phyloP scores from a whole-genome alignment of 2,797 vertebrate genomes.

The Brachyalestes nurse region DNA sequence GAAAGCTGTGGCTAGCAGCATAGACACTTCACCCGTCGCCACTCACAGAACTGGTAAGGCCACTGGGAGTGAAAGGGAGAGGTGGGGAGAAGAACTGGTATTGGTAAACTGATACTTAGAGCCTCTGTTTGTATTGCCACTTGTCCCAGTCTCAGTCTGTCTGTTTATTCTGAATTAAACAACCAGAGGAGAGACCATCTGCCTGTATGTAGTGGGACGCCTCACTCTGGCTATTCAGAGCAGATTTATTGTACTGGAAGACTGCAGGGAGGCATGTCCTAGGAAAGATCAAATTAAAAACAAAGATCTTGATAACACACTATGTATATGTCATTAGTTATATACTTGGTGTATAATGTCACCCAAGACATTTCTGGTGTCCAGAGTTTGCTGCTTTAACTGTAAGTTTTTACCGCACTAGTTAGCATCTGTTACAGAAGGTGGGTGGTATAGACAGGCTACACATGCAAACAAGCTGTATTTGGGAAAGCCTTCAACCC shows the following conservation, averaged over 20 bases:
- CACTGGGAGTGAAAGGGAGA: neutral
- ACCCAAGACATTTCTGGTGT: neutral
- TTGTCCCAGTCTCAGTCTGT: slow-evolving; percentile 37
- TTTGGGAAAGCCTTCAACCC: no score
- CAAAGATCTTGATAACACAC: neutral
- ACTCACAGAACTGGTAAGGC: slow-evolving; percentile 88
- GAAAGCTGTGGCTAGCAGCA: slow-evolving; percentile 83
- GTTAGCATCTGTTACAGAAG: neutral
- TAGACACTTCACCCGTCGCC: slow-evolving; percentile 82
- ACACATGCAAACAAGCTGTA: neutral
- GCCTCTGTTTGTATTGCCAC: slow-evolving; percentile 41
- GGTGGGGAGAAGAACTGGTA: neutral
- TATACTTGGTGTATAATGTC: neutral
- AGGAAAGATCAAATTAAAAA: neutral
- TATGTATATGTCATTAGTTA: neutral
- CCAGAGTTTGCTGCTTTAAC: neutral
- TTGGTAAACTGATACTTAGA: neutral
- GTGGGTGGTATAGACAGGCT: neutral
- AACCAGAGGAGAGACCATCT: slow-evolving; percentile 40
- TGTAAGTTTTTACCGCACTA: neutral
- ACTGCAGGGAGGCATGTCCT: neutral
- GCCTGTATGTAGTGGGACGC: slow-evolving; percentile 27
- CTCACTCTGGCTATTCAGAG: slow-evolving; percentile 8
- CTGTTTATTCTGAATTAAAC: slow-evolving; percentile 31
- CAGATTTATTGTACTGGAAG: slow-evolving; percentile 1